phyloP scores from a whole-genome alignment of 2,113 vertebrate genomes.

The Crotalus horridus region DNA sequence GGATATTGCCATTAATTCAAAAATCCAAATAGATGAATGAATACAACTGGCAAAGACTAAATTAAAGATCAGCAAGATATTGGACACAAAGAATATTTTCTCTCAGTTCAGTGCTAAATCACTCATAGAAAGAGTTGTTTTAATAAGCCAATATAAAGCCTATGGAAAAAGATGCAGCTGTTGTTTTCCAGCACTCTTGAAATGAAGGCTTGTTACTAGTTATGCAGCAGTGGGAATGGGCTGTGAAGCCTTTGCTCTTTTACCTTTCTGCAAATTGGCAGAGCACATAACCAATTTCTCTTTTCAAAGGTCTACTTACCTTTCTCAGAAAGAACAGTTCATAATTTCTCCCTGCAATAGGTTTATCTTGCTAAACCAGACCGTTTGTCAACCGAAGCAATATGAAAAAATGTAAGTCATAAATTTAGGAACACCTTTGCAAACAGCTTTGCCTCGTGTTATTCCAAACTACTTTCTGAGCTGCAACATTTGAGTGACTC shows the following conservation, averaged over 20 bases:
- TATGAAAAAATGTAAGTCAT: slow-evolving; percentile 7
- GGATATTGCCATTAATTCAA: neutral
- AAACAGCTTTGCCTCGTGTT: neutral
- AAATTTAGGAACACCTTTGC: slow-evolving; percentile 2
- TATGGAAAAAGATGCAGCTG: neutral
- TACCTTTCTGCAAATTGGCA: neutral
- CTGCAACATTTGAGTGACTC: neutral
- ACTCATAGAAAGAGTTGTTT: neutral
- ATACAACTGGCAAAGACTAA: neutral
- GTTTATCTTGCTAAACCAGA: slow-evolving; percentile 21
- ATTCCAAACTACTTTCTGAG: neutral
- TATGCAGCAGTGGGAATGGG: neutral
- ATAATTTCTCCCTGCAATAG: slow-evolving; percentile 4
- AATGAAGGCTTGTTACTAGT: neutral
- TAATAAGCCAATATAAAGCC: neutral
- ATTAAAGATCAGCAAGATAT: neutral
- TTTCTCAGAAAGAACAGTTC: neutral
- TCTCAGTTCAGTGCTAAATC: neutral
- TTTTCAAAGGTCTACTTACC: neutral
- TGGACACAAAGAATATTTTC: neutral
- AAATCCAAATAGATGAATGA: neutral
- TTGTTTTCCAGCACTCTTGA: neutral
- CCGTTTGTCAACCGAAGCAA: neutral
- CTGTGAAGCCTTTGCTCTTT: neutral
- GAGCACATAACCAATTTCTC: neutral